Evolutionary conservation across 1,140 invertebrate species (phyloP), one percentile per base, ranked within the genome.

Genomic region (Hormaphis cornu): DNA sequence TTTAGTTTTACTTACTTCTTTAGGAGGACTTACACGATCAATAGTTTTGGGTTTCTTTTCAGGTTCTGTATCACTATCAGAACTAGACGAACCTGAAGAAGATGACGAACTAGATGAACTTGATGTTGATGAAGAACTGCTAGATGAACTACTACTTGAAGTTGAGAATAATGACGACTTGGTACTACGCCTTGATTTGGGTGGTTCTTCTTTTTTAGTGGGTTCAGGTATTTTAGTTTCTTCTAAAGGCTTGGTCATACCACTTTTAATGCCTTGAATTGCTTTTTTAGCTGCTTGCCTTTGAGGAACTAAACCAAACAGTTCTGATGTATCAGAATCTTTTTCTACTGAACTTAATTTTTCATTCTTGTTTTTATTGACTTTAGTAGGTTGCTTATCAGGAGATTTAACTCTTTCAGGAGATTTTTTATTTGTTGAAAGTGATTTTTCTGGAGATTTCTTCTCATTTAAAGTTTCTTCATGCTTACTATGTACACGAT

Each of bases 261-360:
- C 88, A 78, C 87, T 90, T 75, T 93, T 92, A 44, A 93, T 89
- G 75, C 92, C 90, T 46, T 73, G 69, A 54, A 72, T 72, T 3
- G 91, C 91, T 77, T 94, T 94, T 76, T 92, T 93, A 37, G 91
- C 91, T 5, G 91, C 91, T 79, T 92, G 89, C 42, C 91, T 79
- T 76, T 93, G 91, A 1, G 91, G 91, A 40, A 94, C 91, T 78
- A 91, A 91, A 1, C 89, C 85, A 18, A 92, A 79, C 72, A 89
- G 85, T 75, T 90, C 89, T 70, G 83, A 82, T 46, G 83, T 83
- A 71, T 83, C 80, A 44, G 79, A 80, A 30, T 85, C 82, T 72
- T 84, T 83, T 72, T 85, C 84, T 71, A 86, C 83, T 71, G 86
- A 84, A 74, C 84, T 85, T 9, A 85, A 78, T 71, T 86, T 80